Percentiles rank a stretch among this genome's conserved stretches.
phyloP scores from a whole-genome alignment of 23 tunicate species.

The Clavelina lepadiformis region DNA sequence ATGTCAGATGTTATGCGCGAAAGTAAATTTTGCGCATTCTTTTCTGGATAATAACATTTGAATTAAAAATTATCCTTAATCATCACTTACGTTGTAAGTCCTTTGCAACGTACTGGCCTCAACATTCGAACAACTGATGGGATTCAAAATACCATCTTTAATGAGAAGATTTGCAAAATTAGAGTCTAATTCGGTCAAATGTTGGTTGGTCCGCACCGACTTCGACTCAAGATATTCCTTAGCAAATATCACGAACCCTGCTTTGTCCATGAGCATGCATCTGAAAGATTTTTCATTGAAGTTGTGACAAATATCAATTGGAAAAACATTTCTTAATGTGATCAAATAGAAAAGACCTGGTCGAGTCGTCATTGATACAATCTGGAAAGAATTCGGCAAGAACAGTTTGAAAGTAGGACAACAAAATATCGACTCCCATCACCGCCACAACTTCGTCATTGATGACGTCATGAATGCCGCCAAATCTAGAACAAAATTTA shows the following conservation, averaged over 20 bases:
- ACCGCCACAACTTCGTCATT: slow-evolving; percentile 33
- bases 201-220: no score
- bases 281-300: neutral
- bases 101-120: neutral
- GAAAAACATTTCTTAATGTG: no score
- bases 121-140: neutral
- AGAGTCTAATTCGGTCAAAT: slow-evolving; percentile 10
- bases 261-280: neutral
- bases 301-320: neutral
- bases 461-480: no score
- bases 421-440: slow-evolving; percentile 24
- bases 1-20: no score
- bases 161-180: neutral
- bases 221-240: neutral
- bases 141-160: neutral
- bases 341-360: no score
- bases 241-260: slow-evolving; percentile 7
- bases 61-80: no score
- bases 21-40: no score
- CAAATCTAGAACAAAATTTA: no score
- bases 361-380: no score
- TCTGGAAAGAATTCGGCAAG: neutral
- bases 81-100: slow-evolving; percentile 4
- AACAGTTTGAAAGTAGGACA: slow-evolving; percentile 6
- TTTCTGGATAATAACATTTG: no score